phyloP scores from a whole-genome alignment of 2,888 invertebrate species.

The Melikaiella ostensackeni region DNA sequence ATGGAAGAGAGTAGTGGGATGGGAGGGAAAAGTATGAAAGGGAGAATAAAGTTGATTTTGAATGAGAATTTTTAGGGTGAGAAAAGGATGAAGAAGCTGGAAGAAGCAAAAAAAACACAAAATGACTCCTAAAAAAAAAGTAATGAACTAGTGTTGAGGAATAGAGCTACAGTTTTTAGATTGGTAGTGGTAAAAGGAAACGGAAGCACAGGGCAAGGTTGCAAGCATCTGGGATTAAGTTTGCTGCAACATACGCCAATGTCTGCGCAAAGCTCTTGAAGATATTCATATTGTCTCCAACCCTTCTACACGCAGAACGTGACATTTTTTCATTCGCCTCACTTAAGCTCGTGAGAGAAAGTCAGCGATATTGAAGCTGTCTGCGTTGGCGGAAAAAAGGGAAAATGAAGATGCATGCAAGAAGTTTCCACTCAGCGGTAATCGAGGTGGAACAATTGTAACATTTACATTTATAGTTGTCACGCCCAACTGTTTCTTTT shows the following conservation, averaged over 20 bases:
- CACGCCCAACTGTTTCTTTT: neutral
- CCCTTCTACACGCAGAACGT: constrained; percentile 49
- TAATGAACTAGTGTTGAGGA: no score
- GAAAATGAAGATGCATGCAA: constrained; percentile 28
- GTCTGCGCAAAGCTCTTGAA: constrained; percentile 12
- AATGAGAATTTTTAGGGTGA: no score
- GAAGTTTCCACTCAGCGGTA: constrained; percentile 2
- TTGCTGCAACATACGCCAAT: constrained; percentile 38
- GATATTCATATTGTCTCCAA: constrained; percentile 34
- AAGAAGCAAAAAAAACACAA: no score
- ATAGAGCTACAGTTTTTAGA: no score
- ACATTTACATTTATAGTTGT: neutral
- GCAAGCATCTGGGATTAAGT: no score
- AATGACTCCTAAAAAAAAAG: no score
- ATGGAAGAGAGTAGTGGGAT: no score
- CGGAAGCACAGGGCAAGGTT: no score
- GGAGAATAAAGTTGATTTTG: no score
- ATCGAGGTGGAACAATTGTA: constrained; percentile 24
- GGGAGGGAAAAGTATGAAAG: no score
- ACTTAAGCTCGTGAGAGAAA: constrained; percentile 45
- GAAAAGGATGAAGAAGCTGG: no score
- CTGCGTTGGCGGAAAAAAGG: constrained; percentile 34
- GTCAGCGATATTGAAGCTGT: constrained; percentile 56
- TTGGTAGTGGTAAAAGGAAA: no score
- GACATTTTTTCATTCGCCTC: constrained; percentile 54